Conservation (phyloP, 2,888 invertebrate genomes). For the Chaetogeoica ovagalla region DNA sequence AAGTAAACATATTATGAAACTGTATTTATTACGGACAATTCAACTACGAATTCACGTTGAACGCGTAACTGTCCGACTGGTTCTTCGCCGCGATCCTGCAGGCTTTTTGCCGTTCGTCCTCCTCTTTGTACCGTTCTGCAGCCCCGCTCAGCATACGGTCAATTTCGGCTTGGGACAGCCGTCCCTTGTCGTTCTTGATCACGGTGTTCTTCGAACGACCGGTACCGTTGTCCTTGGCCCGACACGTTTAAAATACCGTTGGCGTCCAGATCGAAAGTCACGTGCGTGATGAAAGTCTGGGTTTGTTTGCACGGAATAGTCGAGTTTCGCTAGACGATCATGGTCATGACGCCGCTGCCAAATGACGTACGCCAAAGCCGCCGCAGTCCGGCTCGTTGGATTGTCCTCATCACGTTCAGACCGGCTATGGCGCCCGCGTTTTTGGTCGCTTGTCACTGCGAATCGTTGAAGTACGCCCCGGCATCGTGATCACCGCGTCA, state of each 20-base stretch:
- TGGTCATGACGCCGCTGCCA: conserved; percentile 75
- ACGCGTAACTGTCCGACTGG: conserved; percentile 60
- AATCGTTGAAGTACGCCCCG: conserved; percentile 76
- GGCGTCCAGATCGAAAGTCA: conserved; percentile 71
- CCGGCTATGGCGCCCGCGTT: conserved; percentile 86
- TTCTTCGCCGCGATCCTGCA: conserved; percentile 61
- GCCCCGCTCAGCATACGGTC: conserved; percentile 61
- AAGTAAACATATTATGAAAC: too few relatives aligned
- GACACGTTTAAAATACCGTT: conserved; percentile 62
- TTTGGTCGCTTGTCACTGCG: conserved; percentile 74
- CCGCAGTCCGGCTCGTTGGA: conserved; percentile 86
- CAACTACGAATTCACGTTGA: conserved; percentile 59
- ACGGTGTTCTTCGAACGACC: conserved; percentile 61
- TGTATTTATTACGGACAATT: conserved; percentile 57
- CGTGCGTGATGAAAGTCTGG: conserved; percentile 64
- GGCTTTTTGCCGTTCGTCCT: conserved; percentile 60
- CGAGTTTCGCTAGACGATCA: conserved; percentile 60
- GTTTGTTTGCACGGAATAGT: conserved; percentile 70
- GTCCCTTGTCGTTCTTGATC: conserved; percentile 62
- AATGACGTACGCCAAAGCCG: conserved; percentile 75
- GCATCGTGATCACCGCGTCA: conserved; percentile 79
- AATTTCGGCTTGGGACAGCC: conserved; percentile 62
- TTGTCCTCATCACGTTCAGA: conserved; percentile 83
- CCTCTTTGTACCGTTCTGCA: conserved; percentile 59
- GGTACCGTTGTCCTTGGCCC: conserved; percentile 60